phyloP scores from a whole-genome alignment of 2,797 vertebrate species.

The Hafferia zeledoni region DNA sequence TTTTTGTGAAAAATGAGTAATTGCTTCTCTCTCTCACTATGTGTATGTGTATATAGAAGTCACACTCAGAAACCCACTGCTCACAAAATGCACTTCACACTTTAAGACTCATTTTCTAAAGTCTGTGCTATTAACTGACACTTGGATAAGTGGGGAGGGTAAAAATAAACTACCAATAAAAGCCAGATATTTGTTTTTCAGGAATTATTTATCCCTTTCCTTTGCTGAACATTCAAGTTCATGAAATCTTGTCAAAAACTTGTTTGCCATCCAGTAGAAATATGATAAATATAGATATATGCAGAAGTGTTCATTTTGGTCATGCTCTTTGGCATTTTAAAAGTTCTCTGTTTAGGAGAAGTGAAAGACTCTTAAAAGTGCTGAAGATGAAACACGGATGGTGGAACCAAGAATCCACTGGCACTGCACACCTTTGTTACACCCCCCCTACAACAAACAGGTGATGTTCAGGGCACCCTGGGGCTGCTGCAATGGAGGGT shows the following conservation, averaged over 20 bases:
- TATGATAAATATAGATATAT: neutral
- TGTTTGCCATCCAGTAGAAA: neutral
- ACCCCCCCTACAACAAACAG: fast-evolving
- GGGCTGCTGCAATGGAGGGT: neutral
- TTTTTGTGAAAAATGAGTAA: neutral
- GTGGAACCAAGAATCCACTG: neutral
- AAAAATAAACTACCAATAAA: neutral
- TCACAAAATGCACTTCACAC: neutral
- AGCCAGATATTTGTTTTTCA: neutral
- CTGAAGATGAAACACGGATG: neutral
- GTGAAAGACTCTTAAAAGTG: neutral
- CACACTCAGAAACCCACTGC: neutral
- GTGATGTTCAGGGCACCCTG: fast-evolving
- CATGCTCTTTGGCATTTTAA: neutral
- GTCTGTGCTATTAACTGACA: neutral
- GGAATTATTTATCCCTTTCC: neutral
- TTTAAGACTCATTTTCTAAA: neutral
- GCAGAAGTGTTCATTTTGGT: neutral
- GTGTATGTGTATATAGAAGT: neutral
- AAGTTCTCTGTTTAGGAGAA: neutral
- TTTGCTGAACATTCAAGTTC: neutral
- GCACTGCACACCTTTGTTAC: fast-evolving
- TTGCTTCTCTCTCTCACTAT: neutral
- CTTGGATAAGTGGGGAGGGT: neutral
- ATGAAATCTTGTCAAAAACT: neutral